Conservation (phyloP, 2,888 invertebrate species). For the Drosophila prostipennis region DNA sequence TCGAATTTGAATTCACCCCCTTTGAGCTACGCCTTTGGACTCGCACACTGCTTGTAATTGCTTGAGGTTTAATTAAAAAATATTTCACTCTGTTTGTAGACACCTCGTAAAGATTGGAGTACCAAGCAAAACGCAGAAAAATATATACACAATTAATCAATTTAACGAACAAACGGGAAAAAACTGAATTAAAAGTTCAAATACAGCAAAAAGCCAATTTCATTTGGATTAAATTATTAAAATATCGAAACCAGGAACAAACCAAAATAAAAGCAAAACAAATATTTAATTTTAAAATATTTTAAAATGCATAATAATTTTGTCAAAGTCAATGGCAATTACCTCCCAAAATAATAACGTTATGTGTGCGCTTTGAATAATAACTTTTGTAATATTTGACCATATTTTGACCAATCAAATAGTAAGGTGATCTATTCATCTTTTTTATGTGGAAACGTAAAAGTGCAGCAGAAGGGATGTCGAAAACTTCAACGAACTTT, state of each 20-base stretch:
- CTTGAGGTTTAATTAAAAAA: slow-evolving; percentile 78
- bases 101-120: neutral
- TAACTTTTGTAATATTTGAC: neutral
- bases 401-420: neutral
- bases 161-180: neutral
- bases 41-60: slow-evolving; percentile 71
- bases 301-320: neutral
- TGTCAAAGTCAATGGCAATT: neutral
- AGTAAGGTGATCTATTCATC: neutral
- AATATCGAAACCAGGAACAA: neutral
- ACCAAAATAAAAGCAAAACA: neutral
- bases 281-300: neutral
- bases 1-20: slow-evolving; percentile 1
- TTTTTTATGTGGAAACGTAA: neutral
- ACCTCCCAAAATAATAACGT: neutral
- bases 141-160: neutral
- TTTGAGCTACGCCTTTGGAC: slow-evolving; percentile 56
- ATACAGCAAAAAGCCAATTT: neutral
- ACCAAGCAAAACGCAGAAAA: neutral
- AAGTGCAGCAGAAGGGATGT: slow-evolving; percentile 1
- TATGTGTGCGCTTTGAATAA: neutral
- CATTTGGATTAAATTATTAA: neutral
- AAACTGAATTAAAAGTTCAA: neutral
- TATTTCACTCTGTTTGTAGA: slow-evolving; percentile 49
- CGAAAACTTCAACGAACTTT: slow-evolving; percentile 16